Conservation (phyloP, 2,888 invertebrate species). For the Nomada ruficornis region DNA sequence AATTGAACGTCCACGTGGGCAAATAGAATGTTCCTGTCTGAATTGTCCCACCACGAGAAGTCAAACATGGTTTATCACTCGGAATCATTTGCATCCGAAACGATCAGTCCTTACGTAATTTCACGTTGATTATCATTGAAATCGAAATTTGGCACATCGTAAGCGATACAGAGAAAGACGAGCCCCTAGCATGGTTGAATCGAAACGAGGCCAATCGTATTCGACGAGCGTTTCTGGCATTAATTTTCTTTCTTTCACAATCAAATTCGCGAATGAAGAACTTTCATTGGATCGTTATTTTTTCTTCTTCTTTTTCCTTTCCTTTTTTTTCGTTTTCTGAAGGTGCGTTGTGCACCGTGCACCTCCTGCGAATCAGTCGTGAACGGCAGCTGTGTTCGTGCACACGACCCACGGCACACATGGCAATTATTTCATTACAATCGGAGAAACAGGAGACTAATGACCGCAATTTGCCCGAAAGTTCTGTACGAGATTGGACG, state of each 20-base stretch:
- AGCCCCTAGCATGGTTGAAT: neutral
- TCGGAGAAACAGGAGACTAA: slow-evolving; percentile 61
- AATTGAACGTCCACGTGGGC: neutral
- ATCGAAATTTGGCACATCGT: slow-evolving; percentile 29
- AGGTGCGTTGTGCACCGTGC: slow-evolving; percentile 19
- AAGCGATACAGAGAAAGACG: neutral
- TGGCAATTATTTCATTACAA: slow-evolving; percentile 70
- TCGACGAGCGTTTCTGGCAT: slow-evolving; percentile 22
- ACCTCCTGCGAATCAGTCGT: slow-evolving; percentile 46
- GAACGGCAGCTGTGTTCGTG: slow-evolving; percentile 60
- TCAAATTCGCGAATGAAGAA: slow-evolving; percentile 52
- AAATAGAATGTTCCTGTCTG: neutral
- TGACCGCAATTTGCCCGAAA: slow-evolving; percentile 66
- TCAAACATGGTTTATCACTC: neutral
- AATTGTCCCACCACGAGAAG: neutral
- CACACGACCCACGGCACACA: slow-evolving; percentile 10
- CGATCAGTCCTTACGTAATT: slow-evolving; percentile 19
- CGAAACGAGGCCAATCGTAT: slow-evolving; percentile 36
- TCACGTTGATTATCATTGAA: slow-evolving; percentile 21
- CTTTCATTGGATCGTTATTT: slow-evolving; percentile 35
- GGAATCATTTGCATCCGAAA: neutral
- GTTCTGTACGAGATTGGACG: slow-evolving; percentile 34
- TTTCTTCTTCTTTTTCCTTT: slow-evolving; percentile 5
- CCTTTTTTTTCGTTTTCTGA: slow-evolving; percentile 21
- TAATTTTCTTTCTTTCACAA: slow-evolving; percentile 62